Base-by-base conservation (phyloP, 2,888 invertebrate species). In the Stenichneumon culpator region DNA sequence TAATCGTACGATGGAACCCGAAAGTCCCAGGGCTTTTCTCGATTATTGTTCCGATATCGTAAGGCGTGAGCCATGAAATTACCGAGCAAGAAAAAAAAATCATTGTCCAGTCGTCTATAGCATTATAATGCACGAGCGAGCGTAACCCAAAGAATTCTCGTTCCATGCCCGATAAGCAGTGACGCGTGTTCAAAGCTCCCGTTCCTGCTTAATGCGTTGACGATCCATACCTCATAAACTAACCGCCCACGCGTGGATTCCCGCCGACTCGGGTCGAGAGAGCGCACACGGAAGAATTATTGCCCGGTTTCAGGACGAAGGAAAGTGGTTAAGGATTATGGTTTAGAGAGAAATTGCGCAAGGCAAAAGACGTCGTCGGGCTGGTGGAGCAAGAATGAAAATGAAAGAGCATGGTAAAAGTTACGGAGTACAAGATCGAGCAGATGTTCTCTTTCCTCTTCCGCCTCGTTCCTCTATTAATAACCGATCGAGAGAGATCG, bases 41-140 rank as follows among this genome's bases (percentile, higher is more conserved):
- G 70, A 86, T 83, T 57, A 80, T 78, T 65, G 74, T 83, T 52
- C n/a, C 52, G 32, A 28, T 75, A 74, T 81, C 69, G 73, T 72
- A 36, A 25, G 32, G 54, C 47, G 54, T 25, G 25, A 86, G 52
- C 77, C 86, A 80, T 83, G 86, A 83, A 86, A 86, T 86, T 80
- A 77, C n/a, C 54, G 28, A n/a, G 14, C 11, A 75, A 78, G 6
- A 28, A 44, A 52, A 68, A 68, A 19, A n/a, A 16, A 50, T 54
- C 67, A 77, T 60, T 70, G 69, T 72, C 78, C 60, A 54, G 39
- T 50, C 60, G 39, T 39, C 60, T 63, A n/a, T n/a, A 16, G 32
- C 22, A 36, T 65, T 74, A 63, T 50, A 36, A 52, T 22, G 19
- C 63, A n/a, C 50, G 50, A 36, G 67, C 28, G 52, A 6, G 19